Evolutionary conservation across 2,888 invertebrate genomes (phyloP).

Genomic region (Oegoconia quadripuncta): DNA sequence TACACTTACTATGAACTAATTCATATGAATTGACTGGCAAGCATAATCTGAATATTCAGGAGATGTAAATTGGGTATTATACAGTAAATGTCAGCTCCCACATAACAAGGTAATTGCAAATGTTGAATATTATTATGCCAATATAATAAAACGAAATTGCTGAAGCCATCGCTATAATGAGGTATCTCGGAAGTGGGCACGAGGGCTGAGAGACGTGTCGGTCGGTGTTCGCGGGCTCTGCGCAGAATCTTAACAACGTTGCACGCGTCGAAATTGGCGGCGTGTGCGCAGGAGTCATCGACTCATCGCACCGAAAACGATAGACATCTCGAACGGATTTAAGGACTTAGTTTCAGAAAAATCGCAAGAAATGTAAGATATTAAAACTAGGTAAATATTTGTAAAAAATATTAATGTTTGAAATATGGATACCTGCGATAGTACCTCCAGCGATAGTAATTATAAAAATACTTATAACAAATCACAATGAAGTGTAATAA

Average conservation of each 20-base stretch:
- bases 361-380: too few species aligned
- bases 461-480: too few species aligned
- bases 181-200: conserved; percentile 16
- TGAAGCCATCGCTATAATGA: conserved; percentile 23
- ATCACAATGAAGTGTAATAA: too few species aligned
- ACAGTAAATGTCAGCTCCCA: conserved; percentile 13
- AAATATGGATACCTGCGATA: too few species aligned
- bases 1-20: conserved; percentile 3
- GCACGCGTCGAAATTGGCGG: conserved; percentile 7
- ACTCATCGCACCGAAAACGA: conserved; percentile 31
- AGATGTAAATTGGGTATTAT: conserved; percentile 12
- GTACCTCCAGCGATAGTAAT: too few species aligned
- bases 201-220: conserved; percentile 3
- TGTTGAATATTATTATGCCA: conserved; percentile 10
- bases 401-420: too few species aligned
- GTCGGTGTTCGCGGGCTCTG: conserved; percentile 1
- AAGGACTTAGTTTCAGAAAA: conserved; percentile 48
- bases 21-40: background rate
- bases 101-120: conserved; percentile 16
- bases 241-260: conserved; percentile 19
- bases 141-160: conserved; percentile 20
- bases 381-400: too few species aligned
- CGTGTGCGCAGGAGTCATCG: conserved; percentile 9
- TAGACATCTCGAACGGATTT: conserved; percentile 41
- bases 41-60: conserved; percentile 14